Evolutionary conservation across 2,113 vertebrate species (phyloP).

Genomic region (Albula goreensis): DNA sequence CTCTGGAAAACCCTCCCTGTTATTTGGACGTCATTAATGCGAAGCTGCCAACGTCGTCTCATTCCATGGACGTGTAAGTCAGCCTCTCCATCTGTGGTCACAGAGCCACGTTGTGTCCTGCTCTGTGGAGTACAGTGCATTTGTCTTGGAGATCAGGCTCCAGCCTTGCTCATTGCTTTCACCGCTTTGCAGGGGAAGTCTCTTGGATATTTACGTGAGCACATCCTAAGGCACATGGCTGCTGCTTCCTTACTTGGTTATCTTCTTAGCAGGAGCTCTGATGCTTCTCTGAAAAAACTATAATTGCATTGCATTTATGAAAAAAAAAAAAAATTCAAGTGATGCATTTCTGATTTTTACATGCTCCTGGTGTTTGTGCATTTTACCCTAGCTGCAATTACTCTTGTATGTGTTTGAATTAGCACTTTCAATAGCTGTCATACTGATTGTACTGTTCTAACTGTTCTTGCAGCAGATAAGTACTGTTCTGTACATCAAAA

Average conservation of each 20-base stretch:
- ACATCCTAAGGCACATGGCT: not conserved
- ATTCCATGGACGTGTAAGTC: not conserved
- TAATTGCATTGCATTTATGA: not conserved
- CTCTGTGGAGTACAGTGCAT: not conserved
- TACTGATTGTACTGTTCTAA: not conserved
- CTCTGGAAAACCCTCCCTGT: not conserved
- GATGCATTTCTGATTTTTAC: not conserved
- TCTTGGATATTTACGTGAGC: too few species aligned
- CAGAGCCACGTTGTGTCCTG: not conserved
- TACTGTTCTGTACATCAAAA: conserved; percentile 3
- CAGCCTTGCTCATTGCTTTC: not conserved
- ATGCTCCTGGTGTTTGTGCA: not conserved
- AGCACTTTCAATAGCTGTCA: not conserved
- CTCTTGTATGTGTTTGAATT: not conserved
- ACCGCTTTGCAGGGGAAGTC: too few species aligned
- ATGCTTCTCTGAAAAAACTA: not conserved
- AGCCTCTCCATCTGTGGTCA: not conserved
- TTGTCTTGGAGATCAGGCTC: not conserved
- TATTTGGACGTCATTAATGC: not conserved
- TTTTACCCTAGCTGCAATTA: not conserved
- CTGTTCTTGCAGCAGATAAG: not conserved
- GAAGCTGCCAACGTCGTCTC: not conserved
- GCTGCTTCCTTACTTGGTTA: not conserved
- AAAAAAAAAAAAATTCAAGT: not conserved
- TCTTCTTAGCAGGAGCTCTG: conserved; percentile 1